Conservation (phyloP, 2,888 invertebrate species). For the Abrostola triplasia region DNA sequence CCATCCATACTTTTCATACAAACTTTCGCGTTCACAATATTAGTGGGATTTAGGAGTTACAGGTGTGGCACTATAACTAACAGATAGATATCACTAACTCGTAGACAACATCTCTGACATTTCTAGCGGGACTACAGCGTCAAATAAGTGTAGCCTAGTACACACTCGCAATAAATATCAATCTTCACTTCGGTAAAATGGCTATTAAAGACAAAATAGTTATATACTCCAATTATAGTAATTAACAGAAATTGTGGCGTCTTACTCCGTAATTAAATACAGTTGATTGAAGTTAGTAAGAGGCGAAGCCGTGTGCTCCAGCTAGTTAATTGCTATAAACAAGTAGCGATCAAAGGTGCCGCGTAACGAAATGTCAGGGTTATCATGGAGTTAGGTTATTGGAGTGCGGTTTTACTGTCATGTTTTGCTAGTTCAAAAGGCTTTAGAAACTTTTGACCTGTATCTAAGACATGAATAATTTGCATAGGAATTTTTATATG, state of each 20-base stretch:
- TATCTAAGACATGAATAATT: too few species aligned
- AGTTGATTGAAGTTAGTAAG: slow-evolving; percentile 50
- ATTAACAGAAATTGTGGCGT: slow-evolving; percentile 48
- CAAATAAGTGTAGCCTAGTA: neutral
- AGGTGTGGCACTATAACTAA: neutral
- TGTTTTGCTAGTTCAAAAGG: neutral
- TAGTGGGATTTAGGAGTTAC: too few species aligned
- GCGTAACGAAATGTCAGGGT: slow-evolving; percentile 59
- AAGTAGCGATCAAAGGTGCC: slow-evolving; percentile 67
- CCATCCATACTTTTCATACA: too few species aligned
- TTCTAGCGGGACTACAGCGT: neutral
- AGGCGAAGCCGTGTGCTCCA: slow-evolving; percentile 42
- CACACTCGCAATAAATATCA: slow-evolving; percentile 21
- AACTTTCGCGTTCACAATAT: too few species aligned
- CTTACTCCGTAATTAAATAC: slow-evolving; percentile 51
- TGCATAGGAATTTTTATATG: too few species aligned
- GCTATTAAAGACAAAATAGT: slow-evolving; percentile 34
- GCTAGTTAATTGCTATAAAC: slow-evolving; percentile 56
- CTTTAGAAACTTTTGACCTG: too few species aligned
- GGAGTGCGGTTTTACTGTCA: slow-evolving; percentile 9
- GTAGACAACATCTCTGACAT: neutral
- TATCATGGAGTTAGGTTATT: slow-evolving; percentile 38
- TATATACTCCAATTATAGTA: slow-evolving; percentile 48
- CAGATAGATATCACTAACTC: neutral
- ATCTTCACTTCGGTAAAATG: slow-evolving; percentile 29